Conservation (phyloP, 2,888 invertebrate genomes). For the Biston betularia region DNA sequence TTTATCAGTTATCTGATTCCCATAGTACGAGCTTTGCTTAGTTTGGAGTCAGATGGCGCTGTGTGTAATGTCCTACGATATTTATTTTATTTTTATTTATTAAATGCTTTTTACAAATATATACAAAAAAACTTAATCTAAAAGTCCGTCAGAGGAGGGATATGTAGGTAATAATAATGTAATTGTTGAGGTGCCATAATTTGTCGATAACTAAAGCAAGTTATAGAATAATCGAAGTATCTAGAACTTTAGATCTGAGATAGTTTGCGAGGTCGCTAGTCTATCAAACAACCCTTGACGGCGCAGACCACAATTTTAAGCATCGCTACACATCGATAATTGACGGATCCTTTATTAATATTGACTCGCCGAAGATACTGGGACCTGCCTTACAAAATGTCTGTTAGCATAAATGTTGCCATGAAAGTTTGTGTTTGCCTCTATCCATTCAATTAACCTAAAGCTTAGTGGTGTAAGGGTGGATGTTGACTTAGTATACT, state of each 20-base stretch:
- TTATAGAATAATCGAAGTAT: slow-evolving; percentile 2
- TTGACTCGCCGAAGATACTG: slow-evolving; percentile 70
- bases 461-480: slow-evolving; percentile 31
- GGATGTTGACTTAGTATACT: slow-evolving; percentile 19
- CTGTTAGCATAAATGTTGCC: slow-evolving; percentile 31
- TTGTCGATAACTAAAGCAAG: not conserved
- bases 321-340: slow-evolving; percentile 80
- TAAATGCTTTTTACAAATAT: no score
- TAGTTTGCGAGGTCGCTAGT: slow-evolving; percentile 21
- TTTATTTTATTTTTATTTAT: no score
- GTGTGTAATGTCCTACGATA: no score
- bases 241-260: slow-evolving; percentile 19
- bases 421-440: slow-evolving; percentile 58
- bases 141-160: no score
- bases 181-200: not conserved
- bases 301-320: slow-evolving; percentile 68
- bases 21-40: no score
- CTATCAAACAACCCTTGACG: slow-evolving; percentile 34
- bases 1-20: no score
- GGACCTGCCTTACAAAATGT: slow-evolving; percentile 50
- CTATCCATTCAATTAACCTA: slow-evolving; percentile 32
- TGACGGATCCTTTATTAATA: slow-evolving; percentile 81
- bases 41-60: no score
- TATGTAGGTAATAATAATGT: no score
- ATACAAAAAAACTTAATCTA: no score